A percentile compares a stretch with the other conserved stretches of the same genome.
Conservation (phyloP, 2,113 vertebrate species). For the Panurus biarmicus region DNA sequence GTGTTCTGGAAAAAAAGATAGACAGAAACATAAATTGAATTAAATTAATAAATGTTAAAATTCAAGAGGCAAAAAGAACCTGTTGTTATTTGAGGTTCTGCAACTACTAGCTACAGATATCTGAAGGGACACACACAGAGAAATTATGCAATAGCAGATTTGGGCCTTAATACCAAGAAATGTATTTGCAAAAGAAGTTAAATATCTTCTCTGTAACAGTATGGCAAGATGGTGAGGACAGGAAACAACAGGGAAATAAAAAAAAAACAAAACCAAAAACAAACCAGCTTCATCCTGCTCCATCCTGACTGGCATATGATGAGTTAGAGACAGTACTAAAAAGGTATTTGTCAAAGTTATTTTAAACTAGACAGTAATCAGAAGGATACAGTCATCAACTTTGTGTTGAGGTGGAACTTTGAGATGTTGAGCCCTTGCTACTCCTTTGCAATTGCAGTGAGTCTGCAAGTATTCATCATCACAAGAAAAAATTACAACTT, state of each 20-base stretch:
- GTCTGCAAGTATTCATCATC: background rate
- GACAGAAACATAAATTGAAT: background rate
- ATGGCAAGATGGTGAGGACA: background rate
- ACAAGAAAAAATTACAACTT: background rate
- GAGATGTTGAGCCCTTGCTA: background rate
- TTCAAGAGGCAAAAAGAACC: background rate
- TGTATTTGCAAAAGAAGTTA: background rate
- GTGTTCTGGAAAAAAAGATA: background rate
- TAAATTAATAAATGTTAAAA: background rate
- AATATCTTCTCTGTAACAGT: background rate
- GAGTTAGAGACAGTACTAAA: background rate
- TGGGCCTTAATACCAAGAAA: background rate
- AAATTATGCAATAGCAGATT: background rate
- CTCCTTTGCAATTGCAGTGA: background rate
- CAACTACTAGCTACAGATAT: background rate
- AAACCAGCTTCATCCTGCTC: background rate
- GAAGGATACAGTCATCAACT: background rate
- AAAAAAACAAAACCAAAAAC: no score
- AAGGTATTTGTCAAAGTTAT: background rate
- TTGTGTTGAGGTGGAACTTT: background rate
- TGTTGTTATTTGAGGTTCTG: background rate
- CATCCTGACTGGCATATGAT: background rate
- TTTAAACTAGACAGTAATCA: background rate
- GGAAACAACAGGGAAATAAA: background rate
- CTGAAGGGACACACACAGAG: background rate